Conservation (phyloP, 2,797 vertebrate genomes). For the Tokudaia muenninki region DNA sequence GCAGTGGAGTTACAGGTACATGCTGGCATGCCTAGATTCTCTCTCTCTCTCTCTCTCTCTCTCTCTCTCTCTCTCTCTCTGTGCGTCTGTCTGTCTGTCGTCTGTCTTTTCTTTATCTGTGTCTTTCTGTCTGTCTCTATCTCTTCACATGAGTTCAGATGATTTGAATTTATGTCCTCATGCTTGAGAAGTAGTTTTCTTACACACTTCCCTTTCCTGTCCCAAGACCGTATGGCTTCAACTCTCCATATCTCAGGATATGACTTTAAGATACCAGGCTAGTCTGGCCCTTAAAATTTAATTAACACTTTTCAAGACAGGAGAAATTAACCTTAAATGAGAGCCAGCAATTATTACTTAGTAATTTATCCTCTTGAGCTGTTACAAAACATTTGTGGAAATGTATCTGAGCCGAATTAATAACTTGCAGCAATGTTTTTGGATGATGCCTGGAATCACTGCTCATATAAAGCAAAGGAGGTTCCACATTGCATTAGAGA, state of each 20-base stretch:
- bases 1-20: neutral
- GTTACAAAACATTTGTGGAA: slow-evolving; percentile 52
- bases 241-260: slow-evolving; percentile 1
- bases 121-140: neutral
- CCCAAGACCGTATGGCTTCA: neutral
- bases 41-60: too few relatives aligned
- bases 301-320: slow-evolving; percentile 64
- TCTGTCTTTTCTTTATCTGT: too few relatives aligned
- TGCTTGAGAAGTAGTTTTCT: neutral
- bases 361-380: slow-evolving; percentile 58
- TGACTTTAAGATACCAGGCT: slow-evolving; percentile 25
- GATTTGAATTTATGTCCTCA: neutral
- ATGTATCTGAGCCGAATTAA: slow-evolving; percentile 57
- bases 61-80: neutral
- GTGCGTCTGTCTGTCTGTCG: too few relatives aligned
- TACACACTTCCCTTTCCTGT: neutral
- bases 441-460: neutral
- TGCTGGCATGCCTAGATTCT: neutral
- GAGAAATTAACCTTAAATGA: slow-evolving; percentile 42
- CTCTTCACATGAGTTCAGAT: neutral
- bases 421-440: slow-evolving; percentile 67
- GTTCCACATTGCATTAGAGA: neutral
- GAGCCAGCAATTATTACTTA: slow-evolving; percentile 46
- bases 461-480: slow-evolving; percentile 27
- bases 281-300: slow-evolving; percentile 1